Conservation (phyloP, 2,888 invertebrate species). For the Sylvicola fuscatus region DNA sequence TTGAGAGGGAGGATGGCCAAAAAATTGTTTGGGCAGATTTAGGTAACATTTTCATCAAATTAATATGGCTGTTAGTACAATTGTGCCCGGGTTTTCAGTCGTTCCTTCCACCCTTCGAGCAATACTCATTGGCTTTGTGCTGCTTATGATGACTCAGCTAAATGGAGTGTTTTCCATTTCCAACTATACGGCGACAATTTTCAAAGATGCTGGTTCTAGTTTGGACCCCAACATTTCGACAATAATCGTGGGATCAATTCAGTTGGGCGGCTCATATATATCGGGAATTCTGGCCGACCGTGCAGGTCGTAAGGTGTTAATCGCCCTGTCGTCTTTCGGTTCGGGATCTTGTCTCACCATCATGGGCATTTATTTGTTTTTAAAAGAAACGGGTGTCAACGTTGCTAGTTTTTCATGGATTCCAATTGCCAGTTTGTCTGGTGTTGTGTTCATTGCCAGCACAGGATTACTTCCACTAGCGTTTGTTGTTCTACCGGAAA, state of each 20-base stretch:
- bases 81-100: no score
- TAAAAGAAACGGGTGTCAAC: constrained; percentile 1
- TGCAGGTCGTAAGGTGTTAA: constrained; percentile 12
- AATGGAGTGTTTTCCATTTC: not conserved
- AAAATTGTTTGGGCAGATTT: not conserved
- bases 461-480: constrained; percentile 19
- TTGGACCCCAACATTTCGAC: constrained; percentile 10
- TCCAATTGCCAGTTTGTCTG: constrained; percentile 20
- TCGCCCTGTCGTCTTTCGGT: not conserved
- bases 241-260: constrained; percentile 13
- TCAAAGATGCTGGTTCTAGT: constrained; percentile 3
- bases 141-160: not conserved
- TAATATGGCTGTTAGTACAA: no score
- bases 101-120: not conserved
- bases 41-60: no score
- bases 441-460: constrained; percentile 18
- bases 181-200: constrained; percentile 3
- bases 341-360: not conserved
- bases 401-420: constrained; percentile 15
- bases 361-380: constrained; percentile 2
- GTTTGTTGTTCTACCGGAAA: constrained; percentile 18
- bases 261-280: constrained; percentile 14
- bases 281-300: constrained; percentile 12
- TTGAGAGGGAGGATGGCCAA: not conserved
- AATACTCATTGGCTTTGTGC: not conserved